phyloP scores from a whole-genome alignment of 1,140 invertebrate species.

The Drosophila carrolli region DNA sequence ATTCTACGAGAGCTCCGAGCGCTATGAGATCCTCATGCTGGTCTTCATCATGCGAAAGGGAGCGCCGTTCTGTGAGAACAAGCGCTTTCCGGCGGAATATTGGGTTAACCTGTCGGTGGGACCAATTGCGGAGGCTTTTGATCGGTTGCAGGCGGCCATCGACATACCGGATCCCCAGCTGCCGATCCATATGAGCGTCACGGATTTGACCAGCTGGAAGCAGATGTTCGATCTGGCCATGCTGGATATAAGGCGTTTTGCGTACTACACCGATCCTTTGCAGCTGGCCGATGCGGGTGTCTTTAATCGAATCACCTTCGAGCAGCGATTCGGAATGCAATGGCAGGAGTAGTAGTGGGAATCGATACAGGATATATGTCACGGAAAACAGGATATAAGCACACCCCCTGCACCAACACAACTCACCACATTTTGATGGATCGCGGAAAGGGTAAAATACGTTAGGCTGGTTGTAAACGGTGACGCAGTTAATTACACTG shows the following conservation, averaged over 20 bases:
- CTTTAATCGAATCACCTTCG: slow-evolving; percentile 74
- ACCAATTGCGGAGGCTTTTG: slow-evolving; percentile 77
- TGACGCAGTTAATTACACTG: too few species aligned
- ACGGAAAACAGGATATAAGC: background rate
- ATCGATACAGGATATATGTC: slow-evolving; percentile 5
- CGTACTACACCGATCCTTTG: slow-evolving; percentile 76
- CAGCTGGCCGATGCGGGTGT: slow-evolving; percentile 77
- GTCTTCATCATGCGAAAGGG: slow-evolving; percentile 81
- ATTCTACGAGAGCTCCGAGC: slow-evolving; percentile 77
- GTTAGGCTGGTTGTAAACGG: too few species aligned
- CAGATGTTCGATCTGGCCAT: slow-evolving; percentile 80
- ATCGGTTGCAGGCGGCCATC: slow-evolving; percentile 73
- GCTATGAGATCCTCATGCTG: slow-evolving; percentile 79
- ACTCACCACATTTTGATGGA: background rate
- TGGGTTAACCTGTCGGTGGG: slow-evolving; percentile 81
- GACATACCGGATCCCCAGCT: slow-evolving; percentile 81
- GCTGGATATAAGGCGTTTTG: slow-evolving; percentile 72
- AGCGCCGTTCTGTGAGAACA: slow-evolving; percentile 80
- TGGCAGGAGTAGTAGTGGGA: slow-evolving; percentile 65
- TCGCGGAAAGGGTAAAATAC: background rate
- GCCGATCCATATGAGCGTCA: slow-evolving; percentile 79
- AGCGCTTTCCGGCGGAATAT: slow-evolving; percentile 77
- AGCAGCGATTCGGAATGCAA: slow-evolving; percentile 76
- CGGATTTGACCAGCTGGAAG: slow-evolving; percentile 80
- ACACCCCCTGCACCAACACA: slow-evolving; percentile 5